Evolutionary conservation across 2,797 vertebrate genomes (phyloP).

Genomic region (Sparus aurata): DNA sequence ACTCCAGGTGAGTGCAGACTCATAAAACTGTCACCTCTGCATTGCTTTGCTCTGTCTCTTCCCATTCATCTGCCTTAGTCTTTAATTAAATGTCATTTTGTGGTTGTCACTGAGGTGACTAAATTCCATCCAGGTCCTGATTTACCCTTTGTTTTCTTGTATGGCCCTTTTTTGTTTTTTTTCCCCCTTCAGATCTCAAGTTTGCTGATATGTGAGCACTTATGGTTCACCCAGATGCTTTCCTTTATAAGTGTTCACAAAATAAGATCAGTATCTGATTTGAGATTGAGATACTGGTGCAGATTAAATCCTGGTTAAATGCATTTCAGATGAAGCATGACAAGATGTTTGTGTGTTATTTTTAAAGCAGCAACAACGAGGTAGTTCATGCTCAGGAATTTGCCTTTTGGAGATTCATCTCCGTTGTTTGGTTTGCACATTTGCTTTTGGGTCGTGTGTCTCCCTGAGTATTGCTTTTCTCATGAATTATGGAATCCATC

Average conservation of each 20-base stretch:
- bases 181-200: not conserved
- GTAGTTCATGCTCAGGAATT: not conserved
- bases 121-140: not conserved
- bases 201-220: slow-evolving; percentile 19
- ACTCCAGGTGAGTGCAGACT: slow-evolving; percentile 91
- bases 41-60: not conserved
- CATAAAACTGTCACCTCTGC: slow-evolving; percentile 3
- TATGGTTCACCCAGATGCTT: slow-evolving; percentile 34
- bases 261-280: slow-evolving; percentile 19
- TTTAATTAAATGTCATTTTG: not conserved
- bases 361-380: slow-evolving; percentile 8
- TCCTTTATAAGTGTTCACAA: not conserved
- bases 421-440: not conserved
- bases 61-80: not conserved
- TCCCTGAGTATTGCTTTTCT: not conserved
- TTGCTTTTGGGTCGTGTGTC: not conserved
- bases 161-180: not conserved
- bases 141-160: not conserved
- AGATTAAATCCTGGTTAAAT: slow-evolving; percentile 20
- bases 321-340: slow-evolving; percentile 3
- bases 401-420: not conserved
- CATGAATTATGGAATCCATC: not conserved
- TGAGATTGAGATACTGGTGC: not conserved
- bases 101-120: not conserved
- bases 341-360: not conserved